Conservation (phyloP, 1,140 invertebrate species). For the Centruroides sculpturatus region DNA sequence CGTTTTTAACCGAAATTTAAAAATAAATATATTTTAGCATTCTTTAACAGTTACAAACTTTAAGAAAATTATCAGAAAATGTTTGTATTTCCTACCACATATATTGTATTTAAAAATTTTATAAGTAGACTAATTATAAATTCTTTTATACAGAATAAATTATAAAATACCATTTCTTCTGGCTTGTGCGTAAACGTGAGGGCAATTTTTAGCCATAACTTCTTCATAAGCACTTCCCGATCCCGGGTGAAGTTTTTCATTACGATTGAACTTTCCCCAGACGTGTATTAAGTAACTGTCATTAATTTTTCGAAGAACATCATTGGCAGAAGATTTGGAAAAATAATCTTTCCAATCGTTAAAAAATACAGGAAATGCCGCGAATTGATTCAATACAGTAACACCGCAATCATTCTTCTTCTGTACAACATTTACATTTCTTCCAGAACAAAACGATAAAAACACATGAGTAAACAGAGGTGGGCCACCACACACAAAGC, state of each 20-base stretch:
- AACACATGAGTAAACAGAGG: conserved; percentile 1
- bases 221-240: conserved; percentile 3
- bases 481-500: conserved; percentile 4
- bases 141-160: too few relatives aligned
- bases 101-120: too few relatives aligned
- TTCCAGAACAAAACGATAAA: background rate
- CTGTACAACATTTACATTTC: conserved; percentile 1
- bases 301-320: background rate
- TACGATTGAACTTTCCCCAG: conserved; percentile 6
- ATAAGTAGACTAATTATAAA: too few relatives aligned
- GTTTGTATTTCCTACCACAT: too few relatives aligned
- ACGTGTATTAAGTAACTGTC: conserved; percentile 8
- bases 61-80: too few relatives aligned
- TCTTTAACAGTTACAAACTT: too few relatives aligned
- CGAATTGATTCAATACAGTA: background rate
- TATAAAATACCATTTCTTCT: too few relatives aligned
- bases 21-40: too few relatives aligned
- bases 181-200: background rate
- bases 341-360: conserved; percentile 8
- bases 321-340: background rate
- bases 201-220: conserved; percentile 1
- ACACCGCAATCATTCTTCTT: conserved; percentile 1
- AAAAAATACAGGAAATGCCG: conserved; percentile 7
- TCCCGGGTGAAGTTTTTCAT: background rate
- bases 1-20: too few relatives aligned